phyloP scores from a whole-genome alignment of 2,888 invertebrate genomes.

The Minunthozetes semirufus region DNA sequence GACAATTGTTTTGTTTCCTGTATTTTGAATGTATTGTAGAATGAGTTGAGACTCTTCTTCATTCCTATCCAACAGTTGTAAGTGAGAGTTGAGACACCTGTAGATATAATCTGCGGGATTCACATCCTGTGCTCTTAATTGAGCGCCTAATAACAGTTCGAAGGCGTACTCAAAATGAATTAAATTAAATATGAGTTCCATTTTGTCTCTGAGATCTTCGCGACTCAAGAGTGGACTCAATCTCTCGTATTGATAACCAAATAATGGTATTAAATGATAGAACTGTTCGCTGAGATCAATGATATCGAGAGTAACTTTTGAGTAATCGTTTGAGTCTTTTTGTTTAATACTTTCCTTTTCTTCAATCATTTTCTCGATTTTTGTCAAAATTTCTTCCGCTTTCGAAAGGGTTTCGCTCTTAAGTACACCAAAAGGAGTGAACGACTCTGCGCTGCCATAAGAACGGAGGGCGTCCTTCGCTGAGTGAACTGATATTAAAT shows the following conservation, averaged over 20 bases:
- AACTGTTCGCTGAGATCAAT: conserved; percentile 51
- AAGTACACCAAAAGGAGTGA: neutral
- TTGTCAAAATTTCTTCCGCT: neutral
- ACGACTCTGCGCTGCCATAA: neutral
- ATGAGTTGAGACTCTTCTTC: conserved; percentile 51
- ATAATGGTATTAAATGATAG: conserved; percentile 52
- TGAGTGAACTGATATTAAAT: conserved; percentile 45
- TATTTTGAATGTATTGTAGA: conserved; percentile 52
- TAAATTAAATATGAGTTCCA: conserved; percentile 47
- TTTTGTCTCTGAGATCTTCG: conserved; percentile 46
- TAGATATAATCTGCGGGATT: conserved; percentile 53
- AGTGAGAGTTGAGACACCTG: conserved; percentile 48
- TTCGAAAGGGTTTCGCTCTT: neutral
- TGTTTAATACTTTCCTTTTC: neutral
- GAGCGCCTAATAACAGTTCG: conserved; percentile 40
- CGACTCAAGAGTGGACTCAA: conserved; percentile 48
- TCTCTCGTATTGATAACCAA: conserved; percentile 50
- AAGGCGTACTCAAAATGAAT: conserved; percentile 50
- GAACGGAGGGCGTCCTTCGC: neutral
- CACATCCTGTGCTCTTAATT: conserved; percentile 43
- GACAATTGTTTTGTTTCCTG: conserved; percentile 43
- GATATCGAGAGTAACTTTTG: conserved; percentile 44
- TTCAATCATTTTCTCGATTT: conserved; percentile 4
- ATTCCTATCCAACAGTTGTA: conserved; percentile 48
- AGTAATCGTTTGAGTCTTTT: neutral